Evolutionary conservation across 2,113 vertebrate species (phyloP).

Genomic region (Dicerorhinus sumatrensis): DNA sequence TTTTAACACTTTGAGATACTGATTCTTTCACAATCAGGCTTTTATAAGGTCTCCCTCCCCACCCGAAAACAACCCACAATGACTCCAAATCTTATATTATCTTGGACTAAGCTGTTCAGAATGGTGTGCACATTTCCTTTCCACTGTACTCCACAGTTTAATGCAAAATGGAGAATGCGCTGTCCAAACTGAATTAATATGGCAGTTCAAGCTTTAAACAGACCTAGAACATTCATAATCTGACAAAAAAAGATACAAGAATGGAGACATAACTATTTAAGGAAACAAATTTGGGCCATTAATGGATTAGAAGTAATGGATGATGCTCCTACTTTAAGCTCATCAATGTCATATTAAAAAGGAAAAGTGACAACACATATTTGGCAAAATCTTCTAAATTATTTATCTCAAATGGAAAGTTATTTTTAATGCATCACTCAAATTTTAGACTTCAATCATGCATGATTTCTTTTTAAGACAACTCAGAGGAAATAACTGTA

Average conservation of each 20-base stretch:
- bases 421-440: constrained; percentile 73
- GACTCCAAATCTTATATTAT: constrained; percentile 32
- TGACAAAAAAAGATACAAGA: constrained; percentile 23
- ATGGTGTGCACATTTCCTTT: constrained; percentile 44
- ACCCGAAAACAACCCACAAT: neutral
- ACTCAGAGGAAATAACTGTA: constrained; percentile 68
- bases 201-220: neutral
- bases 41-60: neutral
- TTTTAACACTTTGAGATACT: constrained; percentile 57
- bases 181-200: constrained; percentile 6
- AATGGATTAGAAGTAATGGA: constrained; percentile 1
- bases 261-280: neutral
- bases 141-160: neutral
- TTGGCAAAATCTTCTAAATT: constrained; percentile 62
- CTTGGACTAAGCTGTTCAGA: neutral
- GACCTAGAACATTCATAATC: neutral
- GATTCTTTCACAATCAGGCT: constrained; percentile 51
- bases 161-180: constrained; percentile 18
- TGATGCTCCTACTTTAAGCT: constrained; percentile 1
- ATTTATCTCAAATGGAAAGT: constrained; percentile 59
- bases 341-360: constrained; percentile 53
- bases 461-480: constrained; percentile 68
- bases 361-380: constrained; percentile 45
- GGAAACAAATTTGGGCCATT: constrained; percentile 43
- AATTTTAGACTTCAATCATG: constrained; percentile 64